Conservation (phyloP, 2,888 invertebrate genomes). For the Caradrina clavipalpis region DNA sequence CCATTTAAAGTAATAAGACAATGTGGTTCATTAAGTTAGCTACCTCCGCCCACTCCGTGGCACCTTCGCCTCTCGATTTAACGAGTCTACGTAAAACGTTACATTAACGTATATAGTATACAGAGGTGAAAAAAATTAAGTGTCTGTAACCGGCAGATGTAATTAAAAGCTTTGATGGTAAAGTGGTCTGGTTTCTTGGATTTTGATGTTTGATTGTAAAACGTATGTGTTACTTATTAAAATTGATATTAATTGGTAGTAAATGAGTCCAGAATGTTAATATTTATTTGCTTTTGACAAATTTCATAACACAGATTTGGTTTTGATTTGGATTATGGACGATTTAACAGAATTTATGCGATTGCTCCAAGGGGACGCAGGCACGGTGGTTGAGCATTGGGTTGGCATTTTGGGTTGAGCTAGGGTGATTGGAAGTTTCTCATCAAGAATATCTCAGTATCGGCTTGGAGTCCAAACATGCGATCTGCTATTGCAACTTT, state of each 20-base stretch:
- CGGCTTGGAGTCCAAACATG: too few species aligned
- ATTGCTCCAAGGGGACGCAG: not conserved
- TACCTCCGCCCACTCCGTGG: constrained; percentile 79
- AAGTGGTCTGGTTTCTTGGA: not conserved
- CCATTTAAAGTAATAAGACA: constrained; percentile 89
- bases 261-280: not conserved
- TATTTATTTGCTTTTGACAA: not conserved
- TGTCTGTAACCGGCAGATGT: constrained; percentile 18
- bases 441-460: too few species aligned
- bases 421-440: too few species aligned
- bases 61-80: constrained; percentile 69
- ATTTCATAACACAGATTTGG: not conserved
- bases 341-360: not conserved
- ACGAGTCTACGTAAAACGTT: constrained; percentile 61
- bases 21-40: constrained; percentile 86
- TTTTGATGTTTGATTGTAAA: not conserved
- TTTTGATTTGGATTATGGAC: not conserved
- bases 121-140: constrained; percentile 23
- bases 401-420: too few species aligned
- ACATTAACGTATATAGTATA: constrained; percentile 45
- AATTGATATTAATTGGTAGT: not conserved
- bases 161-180: constrained; percentile 35
- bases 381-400: too few species aligned
- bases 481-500: too few species aligned
- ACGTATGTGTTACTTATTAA: not conserved